Conservation (phyloP, 2,888 invertebrate species). For the Xestia sexstrigata region DNA sequence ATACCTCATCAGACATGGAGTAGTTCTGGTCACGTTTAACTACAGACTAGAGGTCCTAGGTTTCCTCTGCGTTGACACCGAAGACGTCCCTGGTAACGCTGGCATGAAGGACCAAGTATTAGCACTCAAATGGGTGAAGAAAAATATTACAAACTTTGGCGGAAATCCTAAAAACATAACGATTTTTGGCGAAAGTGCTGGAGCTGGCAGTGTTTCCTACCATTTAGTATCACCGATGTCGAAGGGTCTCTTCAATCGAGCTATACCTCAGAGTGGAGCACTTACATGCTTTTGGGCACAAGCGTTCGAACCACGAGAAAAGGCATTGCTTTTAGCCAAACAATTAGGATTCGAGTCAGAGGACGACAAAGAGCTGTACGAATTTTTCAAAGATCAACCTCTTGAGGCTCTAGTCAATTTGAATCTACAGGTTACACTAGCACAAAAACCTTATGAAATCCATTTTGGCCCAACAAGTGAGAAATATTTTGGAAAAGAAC, state of each 20-base stretch:
- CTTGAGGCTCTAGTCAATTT: constrained; percentile 68
- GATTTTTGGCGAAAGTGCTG: constrained; percentile 86
- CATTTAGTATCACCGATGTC: constrained; percentile 86
- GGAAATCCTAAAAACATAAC: constrained; percentile 85
- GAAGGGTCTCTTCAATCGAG: constrained; percentile 82
- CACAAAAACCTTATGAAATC: constrained; percentile 65
- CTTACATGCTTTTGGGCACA: constrained; percentile 89
- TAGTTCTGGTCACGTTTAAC: constrained; percentile 84
- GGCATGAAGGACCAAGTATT: constrained; percentile 87
- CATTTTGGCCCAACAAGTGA: constrained; percentile 73
- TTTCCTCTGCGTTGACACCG: constrained; percentile 81
- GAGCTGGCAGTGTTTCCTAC: constrained; percentile 76
- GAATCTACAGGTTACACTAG: constrained; percentile 65
- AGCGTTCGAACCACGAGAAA: constrained; percentile 86
- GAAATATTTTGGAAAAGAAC: constrained; percentile 76
- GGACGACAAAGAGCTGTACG: constrained; percentile 75
- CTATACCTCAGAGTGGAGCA: constrained; percentile 93
- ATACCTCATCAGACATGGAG: constrained; percentile 79
- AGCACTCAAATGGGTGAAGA: constrained; percentile 83
- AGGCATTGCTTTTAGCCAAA: constrained; percentile 75
- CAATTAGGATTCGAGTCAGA: constrained; percentile 77
- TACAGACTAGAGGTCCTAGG: constrained; percentile 84
- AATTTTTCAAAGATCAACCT: constrained; percentile 78
- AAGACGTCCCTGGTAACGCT: constrained; percentile 85
- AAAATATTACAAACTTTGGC: constrained; percentile 82